Evolutionary conservation across 2,888 invertebrate species (phyloP).

Genomic region (Diarsia mendica): DNA sequence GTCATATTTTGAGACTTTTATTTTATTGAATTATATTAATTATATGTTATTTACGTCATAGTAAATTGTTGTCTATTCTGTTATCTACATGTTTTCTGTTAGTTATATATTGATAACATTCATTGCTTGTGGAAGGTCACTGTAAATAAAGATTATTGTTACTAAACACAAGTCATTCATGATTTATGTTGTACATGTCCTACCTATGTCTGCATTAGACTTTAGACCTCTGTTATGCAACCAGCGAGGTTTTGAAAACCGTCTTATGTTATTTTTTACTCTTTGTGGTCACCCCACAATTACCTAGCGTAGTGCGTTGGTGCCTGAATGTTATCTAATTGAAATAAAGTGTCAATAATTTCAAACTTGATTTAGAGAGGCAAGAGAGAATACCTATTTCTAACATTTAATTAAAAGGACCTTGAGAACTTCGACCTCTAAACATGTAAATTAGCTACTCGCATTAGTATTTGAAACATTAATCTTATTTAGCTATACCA

Average conservation of each 20-base stretch:
- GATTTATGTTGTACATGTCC: constrained; percentile 18
- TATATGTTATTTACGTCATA: constrained; percentile 42
- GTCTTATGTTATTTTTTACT: background rate
- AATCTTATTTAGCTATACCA: background rate
- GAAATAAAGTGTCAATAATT: background rate
- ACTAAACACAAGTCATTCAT: constrained; percentile 22
- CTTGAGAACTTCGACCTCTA: constrained; percentile 1
- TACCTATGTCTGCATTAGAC: constrained; percentile 6
- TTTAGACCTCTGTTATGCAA: background rate
- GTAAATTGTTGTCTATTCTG: constrained; percentile 42
- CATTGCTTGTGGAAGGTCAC: constrained; percentile 49
- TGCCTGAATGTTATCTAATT: too few species aligned
- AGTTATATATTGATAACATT: constrained; percentile 50
- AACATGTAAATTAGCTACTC: background rate
- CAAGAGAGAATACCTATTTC: background rate
- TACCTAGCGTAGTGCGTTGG: background rate
- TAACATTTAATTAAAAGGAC: background rate
- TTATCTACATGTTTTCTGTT: constrained; percentile 60
- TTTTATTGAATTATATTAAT: constrained; percentile 34
- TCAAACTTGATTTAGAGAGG: background rate
- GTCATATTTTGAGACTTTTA: constrained; percentile 59
- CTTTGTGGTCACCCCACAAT: background rate
- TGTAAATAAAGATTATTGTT: constrained; percentile 63
- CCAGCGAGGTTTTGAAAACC: background rate
- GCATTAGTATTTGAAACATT: background rate